These are phyloP conservation scores for Hemicrepidius hirtus DNA, from an alignment of 2,888 invertebrate species.

Conservation along the genomic window DNA sequence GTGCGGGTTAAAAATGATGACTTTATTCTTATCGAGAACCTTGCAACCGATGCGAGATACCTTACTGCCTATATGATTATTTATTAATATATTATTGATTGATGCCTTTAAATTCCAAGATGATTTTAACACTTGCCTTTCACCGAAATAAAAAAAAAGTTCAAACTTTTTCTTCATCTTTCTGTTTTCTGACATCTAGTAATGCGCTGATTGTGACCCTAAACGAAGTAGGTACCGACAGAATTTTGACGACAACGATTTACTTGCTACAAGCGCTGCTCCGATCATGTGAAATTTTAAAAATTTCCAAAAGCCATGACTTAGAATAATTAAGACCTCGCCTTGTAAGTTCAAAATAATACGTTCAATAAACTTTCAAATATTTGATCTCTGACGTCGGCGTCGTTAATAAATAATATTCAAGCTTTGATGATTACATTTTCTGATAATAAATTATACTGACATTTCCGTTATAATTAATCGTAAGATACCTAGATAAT, in stretches of 20 bases:
- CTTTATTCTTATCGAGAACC: constrained; percentile 64
- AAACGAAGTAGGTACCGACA: too few relatives aligned
- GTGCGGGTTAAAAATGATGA: constrained; percentile 69
- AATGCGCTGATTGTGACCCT: too few relatives aligned
- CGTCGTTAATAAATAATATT: neutral
- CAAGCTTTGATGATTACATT: constrained; percentile 4
- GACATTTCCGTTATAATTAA: constrained; percentile 11
- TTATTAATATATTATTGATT: constrained; percentile 1
- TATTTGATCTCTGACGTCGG: neutral
- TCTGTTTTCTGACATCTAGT: neutral
- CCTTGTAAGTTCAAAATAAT: neutral
- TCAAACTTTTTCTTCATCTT: too few relatives aligned
- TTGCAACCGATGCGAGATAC: constrained; percentile 63
- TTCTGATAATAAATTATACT: constrained; percentile 9
- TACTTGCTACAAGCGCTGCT: too few relatives aligned
- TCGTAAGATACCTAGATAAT: too few relatives aligned
- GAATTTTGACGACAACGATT: too few relatives aligned
- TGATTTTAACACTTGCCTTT: neutral
- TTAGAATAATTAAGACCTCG: neutral
- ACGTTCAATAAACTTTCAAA: neutral
- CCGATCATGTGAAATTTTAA: too few relatives aligned
- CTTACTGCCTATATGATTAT: constrained; percentile 53
- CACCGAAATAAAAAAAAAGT: too few relatives aligned
- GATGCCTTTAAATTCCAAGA: neutral
- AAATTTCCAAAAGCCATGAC: too few relatives aligned